These are phyloP conservation scores for Macroramphosus scolopax DNA, from an alignment of 2,797 vertebrate genomes.

Conservation along the genomic window DNA sequence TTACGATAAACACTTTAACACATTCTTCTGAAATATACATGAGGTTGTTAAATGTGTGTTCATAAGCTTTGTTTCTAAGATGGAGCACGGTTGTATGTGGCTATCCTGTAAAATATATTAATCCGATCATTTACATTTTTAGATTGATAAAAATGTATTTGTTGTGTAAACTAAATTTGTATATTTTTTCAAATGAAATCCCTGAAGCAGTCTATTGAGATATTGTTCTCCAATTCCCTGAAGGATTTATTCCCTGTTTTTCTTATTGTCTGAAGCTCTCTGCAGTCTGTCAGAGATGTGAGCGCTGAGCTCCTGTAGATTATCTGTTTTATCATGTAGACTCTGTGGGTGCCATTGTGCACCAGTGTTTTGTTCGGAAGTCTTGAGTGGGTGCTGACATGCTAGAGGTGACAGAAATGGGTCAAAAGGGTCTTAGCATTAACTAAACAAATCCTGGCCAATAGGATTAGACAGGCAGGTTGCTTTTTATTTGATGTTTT, in stretches of 20 bases:
- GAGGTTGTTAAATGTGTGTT: too few relatives aligned
- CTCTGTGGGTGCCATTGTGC: conserved; percentile 53
- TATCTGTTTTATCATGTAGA: conserved; percentile 51
- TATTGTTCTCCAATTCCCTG: conserved; percentile 47
- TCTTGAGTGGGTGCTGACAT: conserved; percentile 78
- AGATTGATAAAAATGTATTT: neutral
- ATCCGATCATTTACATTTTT: conserved; percentile 11
- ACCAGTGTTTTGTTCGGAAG: conserved; percentile 65
- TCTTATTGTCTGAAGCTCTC: conserved; percentile 50
- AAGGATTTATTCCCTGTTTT: conserved; percentile 47
- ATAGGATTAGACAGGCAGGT: conserved; percentile 87
- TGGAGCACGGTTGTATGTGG: too few relatives aligned
- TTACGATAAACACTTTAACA: too few relatives aligned
- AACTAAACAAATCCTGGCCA: conserved; percentile 89
- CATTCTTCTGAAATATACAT: too few relatives aligned
- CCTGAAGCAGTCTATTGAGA: conserved; percentile 51
- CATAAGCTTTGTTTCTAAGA: too few relatives aligned
- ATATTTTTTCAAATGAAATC: conserved; percentile 36
- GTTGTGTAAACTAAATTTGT: conserved; percentile 19
- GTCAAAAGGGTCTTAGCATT: conserved; percentile 93
- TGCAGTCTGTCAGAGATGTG: conserved; percentile 27
- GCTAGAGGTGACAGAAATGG: conserved; percentile 86
- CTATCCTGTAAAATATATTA: too few relatives aligned
- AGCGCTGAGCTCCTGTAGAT: conserved; percentile 46
- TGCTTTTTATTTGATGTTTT: conserved; percentile 84